phyloP scores from a whole-genome alignment of 2,888 invertebrate species.

The Pseudoips prasinana region DNA sequence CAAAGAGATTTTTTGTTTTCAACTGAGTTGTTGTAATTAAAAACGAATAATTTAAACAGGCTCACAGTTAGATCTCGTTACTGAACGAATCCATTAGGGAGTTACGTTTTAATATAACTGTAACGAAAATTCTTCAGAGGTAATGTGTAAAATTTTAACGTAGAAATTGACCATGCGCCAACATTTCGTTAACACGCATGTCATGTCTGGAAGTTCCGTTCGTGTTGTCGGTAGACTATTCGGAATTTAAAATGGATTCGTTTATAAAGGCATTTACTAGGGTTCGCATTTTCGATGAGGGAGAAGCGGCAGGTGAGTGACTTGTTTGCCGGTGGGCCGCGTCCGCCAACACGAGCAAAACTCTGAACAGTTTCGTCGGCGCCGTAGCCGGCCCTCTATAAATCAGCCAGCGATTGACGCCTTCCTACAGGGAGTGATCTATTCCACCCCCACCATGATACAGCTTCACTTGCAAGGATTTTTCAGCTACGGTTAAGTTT shows the following conservation, averaged over 20 bases:
- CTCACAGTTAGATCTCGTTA: constrained; percentile 17
- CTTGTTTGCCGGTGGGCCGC: constrained; percentile 73
- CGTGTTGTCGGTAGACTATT: constrained; percentile 72
- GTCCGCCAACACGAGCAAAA: constrained; percentile 69
- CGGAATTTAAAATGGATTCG: constrained; percentile 76
- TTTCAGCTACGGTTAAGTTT: constrained; percentile 54
- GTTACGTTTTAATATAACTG: constrained; percentile 50
- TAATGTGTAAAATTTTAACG: constrained; percentile 49
- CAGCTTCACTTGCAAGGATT: constrained; percentile 71
- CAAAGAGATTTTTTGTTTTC: constrained; percentile 51
- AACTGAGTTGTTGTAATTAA: constrained; percentile 43
- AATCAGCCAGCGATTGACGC: constrained; percentile 79
- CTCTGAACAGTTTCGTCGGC: constrained; percentile 73
- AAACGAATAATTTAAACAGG: constrained; percentile 28
- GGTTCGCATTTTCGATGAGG: constrained; percentile 76
- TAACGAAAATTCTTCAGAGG: constrained; percentile 45
- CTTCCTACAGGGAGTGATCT: constrained; percentile 81
- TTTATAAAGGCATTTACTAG: constrained; percentile 76
- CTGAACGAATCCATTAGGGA: constrained; percentile 33
- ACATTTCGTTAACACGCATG: constrained; percentile 74
- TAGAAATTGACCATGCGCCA: constrained; percentile 68
- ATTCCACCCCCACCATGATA: constrained; percentile 72
- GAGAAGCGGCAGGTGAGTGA: constrained; percentile 76
- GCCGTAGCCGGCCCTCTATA: constrained; percentile 69
- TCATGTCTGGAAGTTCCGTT: constrained; percentile 74